Percentiles rank a stretch among this genome's conserved stretches.
These are phyloP conservation scores for Anadara kagoshimensis DNA, from an alignment of 1,140 invertebrate genomes.

Conservation along the genomic window DNA sequence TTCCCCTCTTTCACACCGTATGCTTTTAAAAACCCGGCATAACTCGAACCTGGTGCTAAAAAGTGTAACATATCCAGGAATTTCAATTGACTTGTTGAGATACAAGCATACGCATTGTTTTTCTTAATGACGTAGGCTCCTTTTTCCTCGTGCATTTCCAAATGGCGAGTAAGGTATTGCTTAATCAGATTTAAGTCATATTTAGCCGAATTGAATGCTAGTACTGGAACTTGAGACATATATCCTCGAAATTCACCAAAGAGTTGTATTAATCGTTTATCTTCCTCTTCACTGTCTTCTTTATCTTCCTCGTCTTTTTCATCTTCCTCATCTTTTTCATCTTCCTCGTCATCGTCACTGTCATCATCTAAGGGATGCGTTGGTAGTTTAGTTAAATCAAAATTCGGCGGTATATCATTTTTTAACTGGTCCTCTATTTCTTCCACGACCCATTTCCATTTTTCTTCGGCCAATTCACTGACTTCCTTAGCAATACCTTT, in stretches of 20 bases:
- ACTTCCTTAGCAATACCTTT: not conserved
- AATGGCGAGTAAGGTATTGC: conserved; percentile 14
- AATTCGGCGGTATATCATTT: not conserved
- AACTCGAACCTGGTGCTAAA: conserved; percentile 41
- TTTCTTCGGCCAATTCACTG: not conserved
- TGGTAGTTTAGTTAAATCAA: not conserved
- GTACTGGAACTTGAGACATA: conserved; percentile 5
- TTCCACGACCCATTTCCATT: conserved; percentile 7
- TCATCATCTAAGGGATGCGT: not conserved
- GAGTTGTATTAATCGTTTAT: conserved; percentile 20
- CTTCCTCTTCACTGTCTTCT: not conserved
- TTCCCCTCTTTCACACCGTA: conserved; percentile 42
- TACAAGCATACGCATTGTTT: conserved; percentile 29
- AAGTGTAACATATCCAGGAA: conserved; percentile 39
- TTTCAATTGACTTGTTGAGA: conserved; percentile 9
- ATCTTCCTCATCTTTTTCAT: not conserved
- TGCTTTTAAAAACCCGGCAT: conserved; percentile 43
- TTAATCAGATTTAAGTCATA: conserved; percentile 46
- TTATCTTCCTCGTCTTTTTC: not conserved
- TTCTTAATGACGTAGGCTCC: conserved; percentile 30
- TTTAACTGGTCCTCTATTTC: conserved; percentile 2
- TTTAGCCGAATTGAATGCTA: conserved; percentile 40
- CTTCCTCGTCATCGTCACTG: not conserved
- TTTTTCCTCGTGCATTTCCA: conserved; percentile 19
- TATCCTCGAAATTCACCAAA: not conserved